A percentile compares a stretch with the other conserved stretches of the same genome.
Conservation (phyloP, 2,797 vertebrate species). For the Xenopus petersii region DNA sequence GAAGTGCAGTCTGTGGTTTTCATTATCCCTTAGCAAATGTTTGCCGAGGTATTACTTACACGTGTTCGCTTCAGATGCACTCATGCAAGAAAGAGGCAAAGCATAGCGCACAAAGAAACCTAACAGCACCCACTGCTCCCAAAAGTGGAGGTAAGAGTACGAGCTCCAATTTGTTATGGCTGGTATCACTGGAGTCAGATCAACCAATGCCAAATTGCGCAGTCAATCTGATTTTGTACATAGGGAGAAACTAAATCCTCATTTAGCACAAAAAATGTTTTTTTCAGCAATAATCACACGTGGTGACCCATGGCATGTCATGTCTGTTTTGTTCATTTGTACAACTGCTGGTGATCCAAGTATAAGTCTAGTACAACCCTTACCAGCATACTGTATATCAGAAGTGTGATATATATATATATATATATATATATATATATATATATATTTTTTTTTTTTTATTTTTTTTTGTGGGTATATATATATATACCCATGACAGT, state of each 20-base stretch:
- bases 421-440: no score
- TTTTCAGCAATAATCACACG: no score
- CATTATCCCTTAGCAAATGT: slow-evolving; percentile 47
- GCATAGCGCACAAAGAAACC: neutral
- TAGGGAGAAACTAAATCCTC: neutral
- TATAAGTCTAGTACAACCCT: no score
- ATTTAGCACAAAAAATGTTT: no score
- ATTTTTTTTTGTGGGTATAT: no score
- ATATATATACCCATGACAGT: no score
- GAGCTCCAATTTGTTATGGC: neutral
- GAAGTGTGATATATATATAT: no score
- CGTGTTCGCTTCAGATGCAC: slow-evolving; percentile 11
- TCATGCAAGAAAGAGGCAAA: slow-evolving; percentile 17
- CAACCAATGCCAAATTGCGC: neutral
- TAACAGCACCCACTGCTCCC: neutral
- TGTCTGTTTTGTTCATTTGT: no score
- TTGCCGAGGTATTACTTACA: slow-evolving; percentile 44
- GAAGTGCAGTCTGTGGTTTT: slow-evolving; percentile 49
- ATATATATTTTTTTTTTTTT: no score
- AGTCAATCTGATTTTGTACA: slow-evolving; percentile 3
- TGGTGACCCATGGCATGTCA: no score
- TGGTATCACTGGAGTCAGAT: neutral
- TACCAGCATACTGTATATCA: no score
- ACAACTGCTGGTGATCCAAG: no score
- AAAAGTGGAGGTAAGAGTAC: neutral